These are phyloP conservation scores for Archaeoteleia sp. DNA, from an alignment of 2,888 invertebrate species.

Conservation along the genomic window DNA sequence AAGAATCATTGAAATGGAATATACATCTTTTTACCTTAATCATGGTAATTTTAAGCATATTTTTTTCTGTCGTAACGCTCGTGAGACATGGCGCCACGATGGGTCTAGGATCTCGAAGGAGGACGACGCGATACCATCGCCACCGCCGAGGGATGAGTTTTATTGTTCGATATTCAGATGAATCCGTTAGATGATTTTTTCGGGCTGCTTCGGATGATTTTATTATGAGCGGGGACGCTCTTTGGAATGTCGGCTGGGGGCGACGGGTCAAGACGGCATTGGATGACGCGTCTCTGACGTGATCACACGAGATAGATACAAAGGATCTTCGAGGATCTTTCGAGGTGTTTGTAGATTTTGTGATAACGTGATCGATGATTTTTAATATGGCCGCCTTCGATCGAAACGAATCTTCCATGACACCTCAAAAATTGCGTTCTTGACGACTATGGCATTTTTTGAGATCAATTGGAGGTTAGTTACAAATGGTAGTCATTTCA, in stretches of 20 bases:
- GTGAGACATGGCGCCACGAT: conserved; percentile 62
- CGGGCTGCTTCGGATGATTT: conserved; percentile 63
- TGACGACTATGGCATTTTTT: not conserved
- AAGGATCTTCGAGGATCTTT: conserved; percentile 28
- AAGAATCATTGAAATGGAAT: conserved; percentile 23
- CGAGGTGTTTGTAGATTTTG: conserved; percentile 60
- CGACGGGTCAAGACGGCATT: conserved; percentile 15
- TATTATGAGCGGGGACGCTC: conserved; percentile 59
- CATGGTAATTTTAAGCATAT: conserved; percentile 21
- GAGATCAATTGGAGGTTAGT: not conserved
- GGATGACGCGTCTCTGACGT: conserved; percentile 64
- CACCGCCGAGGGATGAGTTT: conserved; percentile 63
- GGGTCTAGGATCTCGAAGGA: conserved; percentile 58
- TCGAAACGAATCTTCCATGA: conserved; percentile 39
- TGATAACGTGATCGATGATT: conserved; percentile 65
- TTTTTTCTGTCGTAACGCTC: conserved; percentile 32
- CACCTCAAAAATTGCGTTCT: conserved; percentile 14
- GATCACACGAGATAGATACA: conserved; percentile 60
- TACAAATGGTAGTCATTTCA: not conserved
- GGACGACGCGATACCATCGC: conserved; percentile 65
- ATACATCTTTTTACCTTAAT: conserved; percentile 32
- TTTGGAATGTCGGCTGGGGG: conserved; percentile 51
- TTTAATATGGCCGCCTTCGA: conserved; percentile 52
- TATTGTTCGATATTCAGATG: conserved; percentile 73
- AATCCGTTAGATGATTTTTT: conserved; percentile 72